Conservation (phyloP, 2,888 invertebrate genomes). For the Geotrupes spiniger region DNA sequence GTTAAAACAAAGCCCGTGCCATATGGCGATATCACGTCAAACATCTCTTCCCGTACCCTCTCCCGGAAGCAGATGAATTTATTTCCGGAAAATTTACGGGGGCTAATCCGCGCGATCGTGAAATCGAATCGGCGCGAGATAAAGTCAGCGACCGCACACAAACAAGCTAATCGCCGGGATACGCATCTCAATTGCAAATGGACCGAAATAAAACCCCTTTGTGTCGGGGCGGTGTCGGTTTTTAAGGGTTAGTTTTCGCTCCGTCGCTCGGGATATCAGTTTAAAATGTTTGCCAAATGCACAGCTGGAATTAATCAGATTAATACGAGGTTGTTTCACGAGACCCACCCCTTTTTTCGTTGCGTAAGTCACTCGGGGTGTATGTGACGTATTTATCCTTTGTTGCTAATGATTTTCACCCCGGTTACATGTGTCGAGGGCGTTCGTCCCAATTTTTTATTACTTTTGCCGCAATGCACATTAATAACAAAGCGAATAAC, state of each 20-base stretch:
- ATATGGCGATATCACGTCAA: conserved; percentile 12
- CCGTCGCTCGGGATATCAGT: conserved; percentile 20
- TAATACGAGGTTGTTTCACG: conserved; percentile 41
- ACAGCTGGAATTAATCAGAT: conserved; percentile 51
- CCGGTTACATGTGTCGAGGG: conserved; percentile 46
- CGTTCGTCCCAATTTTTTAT: conserved; percentile 33
- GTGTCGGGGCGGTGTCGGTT: conserved; percentile 26
- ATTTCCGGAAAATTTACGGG: conserved; percentile 17
- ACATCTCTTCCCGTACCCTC: conserved; percentile 5
- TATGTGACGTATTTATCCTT: conserved; percentile 41
- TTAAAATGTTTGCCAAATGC: conserved; percentile 48
- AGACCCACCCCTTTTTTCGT: conserved; percentile 5
- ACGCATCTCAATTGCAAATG: conserved; percentile 44
- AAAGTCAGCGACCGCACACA: not conserved
- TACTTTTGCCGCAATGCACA: not conserved
- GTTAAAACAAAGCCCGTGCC: conserved; percentile 19
- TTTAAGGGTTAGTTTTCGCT: conserved; percentile 17
- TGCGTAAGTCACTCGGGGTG: conserved; percentile 10
- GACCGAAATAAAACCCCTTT: conserved; percentile 35
- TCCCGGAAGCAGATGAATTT: conserved; percentile 26
- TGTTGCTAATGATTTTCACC: conserved; percentile 38
- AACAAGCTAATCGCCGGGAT: conserved; percentile 23
- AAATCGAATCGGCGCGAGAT: not conserved
- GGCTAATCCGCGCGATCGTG: not conserved
- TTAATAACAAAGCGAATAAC: conserved; percentile 7